Conservation (phyloP, 92 coral and sea anemone genomes). For the Parazoanthus swiftii region DNA sequence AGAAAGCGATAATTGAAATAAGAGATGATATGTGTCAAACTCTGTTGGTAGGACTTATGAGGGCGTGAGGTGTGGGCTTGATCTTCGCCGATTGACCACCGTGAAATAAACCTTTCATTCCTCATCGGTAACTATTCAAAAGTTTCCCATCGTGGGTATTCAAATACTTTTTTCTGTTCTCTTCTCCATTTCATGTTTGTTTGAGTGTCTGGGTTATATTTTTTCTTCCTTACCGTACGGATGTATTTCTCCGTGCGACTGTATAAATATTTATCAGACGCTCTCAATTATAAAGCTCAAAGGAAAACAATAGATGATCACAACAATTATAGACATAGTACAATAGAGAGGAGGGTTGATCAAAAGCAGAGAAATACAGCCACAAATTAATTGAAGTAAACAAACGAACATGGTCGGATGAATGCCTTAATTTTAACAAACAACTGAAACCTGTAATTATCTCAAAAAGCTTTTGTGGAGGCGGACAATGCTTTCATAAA, state of each 20-base stretch:
- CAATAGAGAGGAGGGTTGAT: constrained; percentile 29
- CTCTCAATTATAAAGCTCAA: constrained; percentile 67
- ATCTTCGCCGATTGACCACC: constrained; percentile 69
- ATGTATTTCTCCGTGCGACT: constrained; percentile 34
- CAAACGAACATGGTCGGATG: constrained; percentile 21
- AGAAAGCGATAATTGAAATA: constrained; percentile 61
- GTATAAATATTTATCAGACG: constrained; percentile 70
- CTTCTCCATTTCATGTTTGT: constrained; percentile 4
- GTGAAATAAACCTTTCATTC: constrained; percentile 39
- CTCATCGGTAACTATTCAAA: constrained; percentile 28
- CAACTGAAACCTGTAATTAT: constrained; percentile 32
- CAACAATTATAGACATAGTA: constrained; percentile 4
- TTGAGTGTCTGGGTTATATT: neutral
- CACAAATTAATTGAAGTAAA: constrained; percentile 23
- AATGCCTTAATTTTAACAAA: constrained; percentile 20
- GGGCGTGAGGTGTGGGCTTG: constrained; percentile 91
- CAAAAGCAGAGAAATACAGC: constrained; percentile 43
- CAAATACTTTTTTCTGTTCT: neutral
- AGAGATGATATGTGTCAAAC: constrained; percentile 75
- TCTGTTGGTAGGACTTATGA: constrained; percentile 61
- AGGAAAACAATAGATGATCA: constrained; percentile 64
- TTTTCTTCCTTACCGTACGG: neutral
- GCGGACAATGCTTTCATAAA: constrained; percentile 25
- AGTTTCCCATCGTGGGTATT: constrained; percentile 2
- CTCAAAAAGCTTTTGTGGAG: constrained; percentile 24